These are phyloP conservation scores for Cladopsammia gracilis DNA, from an alignment of 64 coral and sea anemone genomes.

Conservation along the genomic window DNA sequence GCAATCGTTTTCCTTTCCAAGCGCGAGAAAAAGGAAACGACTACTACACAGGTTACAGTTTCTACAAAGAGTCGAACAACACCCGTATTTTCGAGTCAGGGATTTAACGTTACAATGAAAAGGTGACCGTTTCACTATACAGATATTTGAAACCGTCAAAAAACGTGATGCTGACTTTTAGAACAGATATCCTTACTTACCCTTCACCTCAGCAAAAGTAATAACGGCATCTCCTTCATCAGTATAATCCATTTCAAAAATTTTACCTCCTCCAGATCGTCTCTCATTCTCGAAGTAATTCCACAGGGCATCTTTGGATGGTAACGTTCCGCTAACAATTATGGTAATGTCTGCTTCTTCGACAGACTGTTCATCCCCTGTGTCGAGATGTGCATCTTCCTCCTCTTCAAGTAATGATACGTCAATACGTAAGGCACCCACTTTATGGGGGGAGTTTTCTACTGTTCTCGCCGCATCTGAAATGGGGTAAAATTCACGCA, in stretches of 20 bases:
- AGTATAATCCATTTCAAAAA: not conserved
- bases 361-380: not conserved
- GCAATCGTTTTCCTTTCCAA: too few species aligned
- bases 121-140: too few species aligned
- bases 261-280: constrained; percentile 70
- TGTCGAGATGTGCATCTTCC: not conserved
- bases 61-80: too few species aligned
- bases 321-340: constrained; percentile 31
- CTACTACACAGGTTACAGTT: too few species aligned
- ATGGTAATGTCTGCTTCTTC: not conserved
- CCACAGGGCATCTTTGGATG: constrained; percentile 39
- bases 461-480: not conserved
- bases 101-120: too few species aligned
- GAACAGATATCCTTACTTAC: not conserved
- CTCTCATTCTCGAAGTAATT: constrained; percentile 72
- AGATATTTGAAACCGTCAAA: too few species aligned
- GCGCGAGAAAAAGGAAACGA: too few species aligned
- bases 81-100: too few species aligned
- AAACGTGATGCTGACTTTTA: too few species aligned
- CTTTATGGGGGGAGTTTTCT: not conserved
- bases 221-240: not conserved
- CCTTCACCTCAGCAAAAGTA: constrained; percentile 9
- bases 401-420: not conserved
- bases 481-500: too few species aligned
- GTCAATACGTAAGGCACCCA: not conserved